Percentiles rank a stretch among this genome's conserved stretches.
Evolutionary conservation across 2,113 vertebrate species (phyloP).

Genomic region (Turnix velox): DNA sequence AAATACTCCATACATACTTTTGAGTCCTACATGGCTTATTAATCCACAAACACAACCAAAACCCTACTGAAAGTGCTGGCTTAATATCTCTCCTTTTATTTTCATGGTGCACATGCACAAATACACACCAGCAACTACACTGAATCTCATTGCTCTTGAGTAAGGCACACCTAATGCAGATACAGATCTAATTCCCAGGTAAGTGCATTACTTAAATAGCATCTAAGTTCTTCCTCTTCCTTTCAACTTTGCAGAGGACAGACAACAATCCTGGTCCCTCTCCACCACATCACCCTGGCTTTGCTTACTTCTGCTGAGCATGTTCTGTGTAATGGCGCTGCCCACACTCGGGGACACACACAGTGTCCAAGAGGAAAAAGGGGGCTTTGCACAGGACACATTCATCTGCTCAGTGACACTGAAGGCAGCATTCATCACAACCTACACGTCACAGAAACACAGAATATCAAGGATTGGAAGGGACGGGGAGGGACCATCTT

Average conservation of each 20-base stretch:
- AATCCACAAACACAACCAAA: background rate
- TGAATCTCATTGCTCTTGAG: background rate
- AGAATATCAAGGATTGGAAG: no score
- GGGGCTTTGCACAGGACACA: conserved; percentile 80
- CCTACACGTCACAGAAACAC: no score
- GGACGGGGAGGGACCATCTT: no score
- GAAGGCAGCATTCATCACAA: conserved; percentile 81
- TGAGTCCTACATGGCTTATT: background rate
- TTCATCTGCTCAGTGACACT: conserved; percentile 70
- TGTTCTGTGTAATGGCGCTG: conserved; percentile 70
- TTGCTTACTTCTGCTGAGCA: conserved; percentile 57
- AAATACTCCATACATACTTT: background rate
- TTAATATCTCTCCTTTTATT: background rate
- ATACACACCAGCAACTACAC: background rate
- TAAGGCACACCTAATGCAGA: background rate
- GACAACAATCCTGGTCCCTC: background rate
- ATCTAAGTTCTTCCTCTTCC: background rate
- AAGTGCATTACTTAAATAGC: background rate
- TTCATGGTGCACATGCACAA: no score
- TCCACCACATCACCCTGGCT: fast-evolving
- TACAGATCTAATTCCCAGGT: background rate
- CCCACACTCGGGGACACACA: conserved; percentile 80
- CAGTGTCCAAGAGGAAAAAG: conserved; percentile 68
- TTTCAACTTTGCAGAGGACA: no score
- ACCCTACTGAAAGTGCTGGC: background rate